Base-by-base conservation (phyloP, 2,797 vertebrate species). In the Syncerus caffer region DNA sequence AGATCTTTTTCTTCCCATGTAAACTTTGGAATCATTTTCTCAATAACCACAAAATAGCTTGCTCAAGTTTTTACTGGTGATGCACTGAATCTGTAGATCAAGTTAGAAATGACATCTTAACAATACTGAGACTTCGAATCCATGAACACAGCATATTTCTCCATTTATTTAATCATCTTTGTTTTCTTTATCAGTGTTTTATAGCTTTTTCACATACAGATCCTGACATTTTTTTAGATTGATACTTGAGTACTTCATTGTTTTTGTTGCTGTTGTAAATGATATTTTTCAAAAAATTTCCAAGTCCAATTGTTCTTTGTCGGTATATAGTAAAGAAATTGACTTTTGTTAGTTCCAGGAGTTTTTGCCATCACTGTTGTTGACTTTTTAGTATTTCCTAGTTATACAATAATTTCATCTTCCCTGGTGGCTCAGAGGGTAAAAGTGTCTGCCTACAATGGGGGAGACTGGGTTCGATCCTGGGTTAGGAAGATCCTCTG, bases 341-440 rank as follows among this genome's bases (percentile, higher is more conserved):
- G 19, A 60, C 29, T 42, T 80, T 64, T n/a, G 60, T 47, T 88
- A 62, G 31, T 78, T 31, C 23, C 10, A 71, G 7, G 12, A 25
- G 10, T 67, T 96, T 95, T 90, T 87, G n/a, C 19, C 80, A 9
- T n/a, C 71, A 29, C 79, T 74, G 58, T 23, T 85, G 17, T 93
- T 87, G 34, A 79, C 31, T 93, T 8, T 60, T 60, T 17, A 31
- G 45, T 23, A 84, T 85, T 91, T 93, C 85, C 29, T 90, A 96
- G 13, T 55, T 85, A 74, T 25, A 50, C 1, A 57, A 74, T 45
- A 14, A 31, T 23, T 5, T 45, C 4, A 94, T 67, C n/a, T 71
- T 38, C 34, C 34, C 11, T 71, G 34, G 67, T 38, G 19, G 34
- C n/a, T 71, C 34, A 71, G 67, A 38, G 5, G 21, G 34, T 38